Evolutionary conservation across 2,888 invertebrate species (phyloP), one percentile per base, ranked within the genome.

Genomic region (Trypoxylon attenuatum): DNA sequence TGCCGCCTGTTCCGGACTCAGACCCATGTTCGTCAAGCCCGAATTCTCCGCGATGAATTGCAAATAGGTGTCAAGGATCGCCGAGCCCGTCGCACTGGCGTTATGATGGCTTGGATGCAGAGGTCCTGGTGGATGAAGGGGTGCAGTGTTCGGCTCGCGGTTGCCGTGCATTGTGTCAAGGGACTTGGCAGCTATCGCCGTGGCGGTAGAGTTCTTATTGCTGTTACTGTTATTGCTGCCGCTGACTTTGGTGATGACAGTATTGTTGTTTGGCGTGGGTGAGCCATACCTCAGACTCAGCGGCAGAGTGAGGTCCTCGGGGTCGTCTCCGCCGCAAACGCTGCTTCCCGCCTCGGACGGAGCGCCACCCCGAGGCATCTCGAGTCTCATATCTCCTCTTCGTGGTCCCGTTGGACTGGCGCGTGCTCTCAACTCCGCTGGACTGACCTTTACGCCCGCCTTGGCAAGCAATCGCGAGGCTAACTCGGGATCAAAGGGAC

Each of bases 41-140:
- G 94, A 92, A 82, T 94, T 95, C 85, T 96, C 95, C 1, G 94
- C 94, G 80, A 96, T 95, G 81, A 95, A 93, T 86, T 96, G 96
- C 65, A 96, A 90, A 85, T 96, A 96, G 10, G 96, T 96, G 86
- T 96, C 96, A 65, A 96, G 88, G 57, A 96, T 90, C 1, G 95
- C 94, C 91, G 51, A 93, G 91, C 64, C 93, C 90, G 78, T 88
- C 22, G 79, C 55, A 85, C 88, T 56, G 85, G 88, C 66, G 85
- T 87, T 73, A 46, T 80, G 77, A 52, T 81, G 76, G 2, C 61
- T 29, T n/a, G 66, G 60, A 50, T 74, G 71, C 0, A 65, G 73
- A 5, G 75, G 82, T 4, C 82, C 79, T 65, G 83, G 81, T 0
- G 79, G 80, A 29, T 81, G 84, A 2, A 89, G 77, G 3, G 92